Evolutionary conservation across 2,797 vertebrate species (phyloP).

Genomic region (Aldrovandia affinis): DNA sequence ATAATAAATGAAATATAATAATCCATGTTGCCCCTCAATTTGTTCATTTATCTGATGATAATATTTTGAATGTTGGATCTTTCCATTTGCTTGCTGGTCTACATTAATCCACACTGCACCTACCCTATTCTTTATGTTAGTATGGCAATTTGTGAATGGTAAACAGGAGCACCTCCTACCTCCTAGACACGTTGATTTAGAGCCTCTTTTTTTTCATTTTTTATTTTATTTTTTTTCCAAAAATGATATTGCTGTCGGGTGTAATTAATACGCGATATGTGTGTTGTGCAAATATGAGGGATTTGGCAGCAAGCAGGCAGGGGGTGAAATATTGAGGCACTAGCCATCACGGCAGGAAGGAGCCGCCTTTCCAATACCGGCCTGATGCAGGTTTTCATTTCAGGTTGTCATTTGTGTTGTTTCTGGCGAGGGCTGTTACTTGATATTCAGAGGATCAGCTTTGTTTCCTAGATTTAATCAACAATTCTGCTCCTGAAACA

Average conservation of each 20-base stretch:
- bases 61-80: not conserved
- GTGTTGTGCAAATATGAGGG: not conserved
- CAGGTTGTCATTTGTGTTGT: slow-evolving; percentile 56
- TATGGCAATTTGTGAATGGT: not conserved
- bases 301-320: not conserved
- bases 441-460: slow-evolving; percentile 69
- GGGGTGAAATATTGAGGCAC: not conserved
- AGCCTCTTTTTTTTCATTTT: not conserved
- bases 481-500: slow-evolving; percentile 52
- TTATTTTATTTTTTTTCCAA: not conserved
- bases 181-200: not conserved
- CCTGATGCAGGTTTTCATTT: slow-evolving; percentile 54
- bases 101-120: not conserved
- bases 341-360: slow-evolving; percentile 3
- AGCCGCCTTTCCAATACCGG: slow-evolving; percentile 55
- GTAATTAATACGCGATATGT: not conserved
- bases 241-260: not conserved
- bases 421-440: slow-evolving; percentile 61
- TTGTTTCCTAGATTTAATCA: slow-evolving; percentile 72
- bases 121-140: not conserved
- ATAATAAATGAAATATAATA: not conserved
- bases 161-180: not conserved
- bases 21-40: not conserved
- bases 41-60: not conserved
- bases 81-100: not conserved